Percentiles rank a stretch among this genome's conserved stretches.
phyloP scores from a whole-genome alignment of 1,140 invertebrate genomes.

The Adelges cooleyi region DNA sequence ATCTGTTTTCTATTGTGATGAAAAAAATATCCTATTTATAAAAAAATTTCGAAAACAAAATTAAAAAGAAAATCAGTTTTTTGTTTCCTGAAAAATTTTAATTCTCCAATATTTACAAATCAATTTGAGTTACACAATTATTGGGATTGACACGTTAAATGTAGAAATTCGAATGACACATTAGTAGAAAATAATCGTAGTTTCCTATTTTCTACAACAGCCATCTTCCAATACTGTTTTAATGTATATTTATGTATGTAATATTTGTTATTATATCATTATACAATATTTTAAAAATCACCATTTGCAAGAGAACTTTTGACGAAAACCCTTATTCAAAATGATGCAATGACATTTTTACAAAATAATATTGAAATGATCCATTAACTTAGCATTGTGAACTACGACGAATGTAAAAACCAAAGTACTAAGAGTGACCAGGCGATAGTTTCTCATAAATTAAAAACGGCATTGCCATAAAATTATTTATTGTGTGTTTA shows the following conservation, averaged over 20 bases:
- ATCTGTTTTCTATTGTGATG: slow-evolving; percentile 8
- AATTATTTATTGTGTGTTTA: not conserved
- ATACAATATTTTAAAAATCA: slow-evolving; percentile 1
- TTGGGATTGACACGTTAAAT: too few relatives aligned
- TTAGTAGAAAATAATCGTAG: too few relatives aligned
- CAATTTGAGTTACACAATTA: too few relatives aligned
- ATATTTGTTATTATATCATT: not conserved
- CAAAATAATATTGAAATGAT: slow-evolving; percentile 5
- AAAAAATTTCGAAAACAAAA: too few relatives aligned
- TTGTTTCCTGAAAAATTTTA: too few relatives aligned
- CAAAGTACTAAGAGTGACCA: not conserved
- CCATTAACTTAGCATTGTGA: not conserved
- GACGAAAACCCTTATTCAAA: not conserved
- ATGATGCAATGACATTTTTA: not conserved
- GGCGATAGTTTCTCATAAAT: not conserved
- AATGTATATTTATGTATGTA: too few relatives aligned
- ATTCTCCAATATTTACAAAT: not conserved
- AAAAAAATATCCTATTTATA: too few relatives aligned
- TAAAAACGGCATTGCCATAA: not conserved
- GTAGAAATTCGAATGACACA: too few relatives aligned
- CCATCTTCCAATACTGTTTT: too few relatives aligned
- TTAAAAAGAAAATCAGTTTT: too few relatives aligned
- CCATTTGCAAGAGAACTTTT: not conserved
- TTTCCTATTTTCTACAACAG: too few relatives aligned
- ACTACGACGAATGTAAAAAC: not conserved